Percentiles rank a stretch among this genome's conserved stretches.
Evolutionary conservation across 1,140 invertebrate species (phyloP).

Genomic region (Aphidius gifuensis): DNA sequence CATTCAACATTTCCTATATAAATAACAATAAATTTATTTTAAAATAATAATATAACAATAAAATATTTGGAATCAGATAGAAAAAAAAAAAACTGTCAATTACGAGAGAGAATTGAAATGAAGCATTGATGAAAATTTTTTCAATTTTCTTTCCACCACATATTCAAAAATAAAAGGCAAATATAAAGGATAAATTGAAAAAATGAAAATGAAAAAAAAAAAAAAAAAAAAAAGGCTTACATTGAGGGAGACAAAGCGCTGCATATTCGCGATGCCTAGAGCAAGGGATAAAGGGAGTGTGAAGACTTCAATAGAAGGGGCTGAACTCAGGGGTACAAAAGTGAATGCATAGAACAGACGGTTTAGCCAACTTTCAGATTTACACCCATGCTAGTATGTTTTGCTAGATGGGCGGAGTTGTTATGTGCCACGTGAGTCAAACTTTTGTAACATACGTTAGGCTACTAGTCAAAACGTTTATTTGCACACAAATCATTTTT

Average conservation of each 20-base stretch:
- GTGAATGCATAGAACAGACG: constrained; percentile 14
- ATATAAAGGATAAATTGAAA: constrained; percentile 1
- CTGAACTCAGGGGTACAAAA: neutral
- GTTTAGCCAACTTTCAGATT: constrained; percentile 27
- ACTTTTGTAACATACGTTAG: neutral
- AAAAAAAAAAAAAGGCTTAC: constrained; percentile 25
- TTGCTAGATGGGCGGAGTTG: neutral
- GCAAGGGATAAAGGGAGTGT: neutral
- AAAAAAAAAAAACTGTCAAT: too few relatives aligned
- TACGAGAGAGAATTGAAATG: constrained; percentile 28
- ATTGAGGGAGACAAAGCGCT: constrained; percentile 17
- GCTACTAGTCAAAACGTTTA: neutral
- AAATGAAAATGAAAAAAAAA: constrained; percentile 2
- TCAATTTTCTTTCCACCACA: constrained; percentile 34
- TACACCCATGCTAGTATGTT: constrained; percentile 19
- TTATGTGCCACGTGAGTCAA: neutral
- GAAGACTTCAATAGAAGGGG: constrained; percentile 19
- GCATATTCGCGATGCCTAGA: too few relatives aligned
- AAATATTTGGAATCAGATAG: too few relatives aligned
- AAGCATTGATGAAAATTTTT: constrained; percentile 36
- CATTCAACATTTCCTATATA: too few relatives aligned
- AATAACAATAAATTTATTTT: too few relatives aligned
- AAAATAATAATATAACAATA: too few relatives aligned
- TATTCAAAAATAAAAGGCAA: constrained; percentile 1
- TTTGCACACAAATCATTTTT: neutral